phyloP scores from a whole-genome alignment of 1,140 invertebrate species.

The Hypothenemus hampei region DNA sequence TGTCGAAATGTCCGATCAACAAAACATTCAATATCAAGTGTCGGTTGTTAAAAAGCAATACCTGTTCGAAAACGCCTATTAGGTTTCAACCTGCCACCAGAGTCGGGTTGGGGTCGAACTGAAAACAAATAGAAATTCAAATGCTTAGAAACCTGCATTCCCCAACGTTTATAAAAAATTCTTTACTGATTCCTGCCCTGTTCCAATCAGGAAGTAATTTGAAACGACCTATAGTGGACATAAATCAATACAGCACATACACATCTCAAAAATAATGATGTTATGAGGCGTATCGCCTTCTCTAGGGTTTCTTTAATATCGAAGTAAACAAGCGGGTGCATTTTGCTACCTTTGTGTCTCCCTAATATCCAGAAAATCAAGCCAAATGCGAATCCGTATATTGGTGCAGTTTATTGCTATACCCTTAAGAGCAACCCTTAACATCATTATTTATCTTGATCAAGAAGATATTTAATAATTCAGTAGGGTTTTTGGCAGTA shows the following conservation, averaged over 20 bases:
- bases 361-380: conserved; percentile 34
- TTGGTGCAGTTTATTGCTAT: no score
- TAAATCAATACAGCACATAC: conserved; percentile 33
- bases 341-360: conserved; percentile 30
- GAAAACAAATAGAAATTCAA: not conserved
- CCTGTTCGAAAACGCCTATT: not conserved
- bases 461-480: no score
- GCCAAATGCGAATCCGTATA: conserved; percentile 1
- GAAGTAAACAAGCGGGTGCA: conserved; percentile 33
- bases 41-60: conserved; percentile 23
- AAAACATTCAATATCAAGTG: conserved; percentile 13
- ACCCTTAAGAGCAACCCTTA: no score
- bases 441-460: no score
- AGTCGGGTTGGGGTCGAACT: not conserved
- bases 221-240: conserved; percentile 31
- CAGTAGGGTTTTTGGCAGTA: no score
- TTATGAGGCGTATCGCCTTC: conserved; percentile 10
- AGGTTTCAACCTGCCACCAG: not conserved
- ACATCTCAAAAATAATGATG: conserved; percentile 44
- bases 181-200: conserved; percentile 17
- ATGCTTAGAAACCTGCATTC: not conserved
- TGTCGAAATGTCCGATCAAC: conserved; percentile 12
- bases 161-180: not conserved
- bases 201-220: conserved; percentile 42
- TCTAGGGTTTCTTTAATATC: conserved; percentile 37